Evolutionary conservation across 2,888 invertebrate genomes (phyloP).

Genomic region (Tenthredo amoena): DNA sequence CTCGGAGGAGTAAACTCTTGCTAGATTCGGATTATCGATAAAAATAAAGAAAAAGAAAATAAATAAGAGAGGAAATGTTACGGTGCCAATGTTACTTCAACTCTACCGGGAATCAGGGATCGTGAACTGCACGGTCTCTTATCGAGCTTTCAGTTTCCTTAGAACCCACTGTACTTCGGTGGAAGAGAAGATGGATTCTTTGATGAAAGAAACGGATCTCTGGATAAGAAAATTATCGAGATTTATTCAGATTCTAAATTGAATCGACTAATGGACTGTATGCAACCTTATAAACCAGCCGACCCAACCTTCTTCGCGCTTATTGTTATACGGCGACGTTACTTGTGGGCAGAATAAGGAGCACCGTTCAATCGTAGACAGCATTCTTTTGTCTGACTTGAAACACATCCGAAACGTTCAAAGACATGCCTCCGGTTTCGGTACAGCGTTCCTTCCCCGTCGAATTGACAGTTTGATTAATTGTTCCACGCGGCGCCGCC

Average conservation of each 20-base stretch:
- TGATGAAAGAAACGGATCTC: background rate
- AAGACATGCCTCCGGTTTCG: conserved; percentile 54
- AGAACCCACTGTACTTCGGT: background rate
- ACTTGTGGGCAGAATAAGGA: background rate
- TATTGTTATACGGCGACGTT: background rate
- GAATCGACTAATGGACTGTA: conserved; percentile 14
- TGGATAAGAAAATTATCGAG: background rate
- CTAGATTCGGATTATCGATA: conserved; percentile 13
- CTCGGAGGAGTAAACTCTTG: conserved; percentile 11
- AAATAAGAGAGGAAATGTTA: background rate
- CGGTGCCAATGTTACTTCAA: background rate
- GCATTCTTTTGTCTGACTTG: conserved; percentile 50
- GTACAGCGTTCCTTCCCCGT: conserved; percentile 49
- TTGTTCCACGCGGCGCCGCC: conserved; percentile 49
- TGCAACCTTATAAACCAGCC: background rate
- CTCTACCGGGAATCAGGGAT: background rate
- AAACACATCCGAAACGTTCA: conserved; percentile 51
- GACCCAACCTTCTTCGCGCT: background rate
- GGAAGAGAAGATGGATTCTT: background rate
- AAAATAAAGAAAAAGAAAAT: background rate
- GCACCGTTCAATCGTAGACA: conserved; percentile 45
- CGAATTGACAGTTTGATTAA: conserved; percentile 55
- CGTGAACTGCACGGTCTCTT: background rate
- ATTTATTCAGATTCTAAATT: background rate
- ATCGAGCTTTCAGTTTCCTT: background rate